A percentile compares a stretch with the other conserved stretches of the same genome.
These are phyloP conservation scores for Macropis europaea DNA, from an alignment of 2,888 invertebrate species.

Conservation along the genomic window DNA sequence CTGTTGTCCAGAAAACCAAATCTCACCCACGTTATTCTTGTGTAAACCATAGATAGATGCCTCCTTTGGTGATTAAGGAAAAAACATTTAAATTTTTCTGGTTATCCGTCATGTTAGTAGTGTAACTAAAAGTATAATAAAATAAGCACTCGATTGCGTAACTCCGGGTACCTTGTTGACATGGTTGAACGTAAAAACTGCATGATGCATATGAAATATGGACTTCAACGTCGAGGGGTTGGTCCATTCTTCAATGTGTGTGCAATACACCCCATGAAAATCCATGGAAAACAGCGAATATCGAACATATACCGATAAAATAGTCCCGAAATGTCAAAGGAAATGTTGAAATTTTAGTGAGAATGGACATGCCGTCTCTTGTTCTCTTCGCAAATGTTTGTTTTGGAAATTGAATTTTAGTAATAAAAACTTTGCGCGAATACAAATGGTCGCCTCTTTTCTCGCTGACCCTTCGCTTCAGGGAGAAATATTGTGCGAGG, in stretches of 20 bases:
- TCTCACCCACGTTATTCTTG: no score
- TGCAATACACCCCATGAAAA: neutral
- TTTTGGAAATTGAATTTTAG: constrained; percentile 25
- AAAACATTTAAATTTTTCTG: no score
- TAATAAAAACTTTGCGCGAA: neutral
- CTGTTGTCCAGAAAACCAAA: no score
- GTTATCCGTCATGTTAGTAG: no score
- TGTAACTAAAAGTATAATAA: no score
- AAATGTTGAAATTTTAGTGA: constrained; percentile 7
- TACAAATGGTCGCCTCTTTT: constrained; percentile 6
- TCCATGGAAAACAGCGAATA: constrained; percentile 10
- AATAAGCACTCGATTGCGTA: no score
- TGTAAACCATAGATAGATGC: no score
- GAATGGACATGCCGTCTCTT: constrained; percentile 1
- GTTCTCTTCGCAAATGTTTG: constrained; percentile 17
- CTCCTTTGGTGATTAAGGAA: no score
- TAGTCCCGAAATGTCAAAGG: constrained; percentile 10
- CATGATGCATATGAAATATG: no score
- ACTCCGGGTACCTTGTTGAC: no score
- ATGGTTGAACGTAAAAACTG: no score
- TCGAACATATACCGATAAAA: constrained; percentile 24
- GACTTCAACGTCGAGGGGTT: no score
- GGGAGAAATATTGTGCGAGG: neutral
- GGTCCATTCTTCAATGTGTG: neutral
- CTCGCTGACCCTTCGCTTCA: neutral